Conservation (phyloP, 1,140 invertebrate species). For the Papilio glaucus region DNA sequence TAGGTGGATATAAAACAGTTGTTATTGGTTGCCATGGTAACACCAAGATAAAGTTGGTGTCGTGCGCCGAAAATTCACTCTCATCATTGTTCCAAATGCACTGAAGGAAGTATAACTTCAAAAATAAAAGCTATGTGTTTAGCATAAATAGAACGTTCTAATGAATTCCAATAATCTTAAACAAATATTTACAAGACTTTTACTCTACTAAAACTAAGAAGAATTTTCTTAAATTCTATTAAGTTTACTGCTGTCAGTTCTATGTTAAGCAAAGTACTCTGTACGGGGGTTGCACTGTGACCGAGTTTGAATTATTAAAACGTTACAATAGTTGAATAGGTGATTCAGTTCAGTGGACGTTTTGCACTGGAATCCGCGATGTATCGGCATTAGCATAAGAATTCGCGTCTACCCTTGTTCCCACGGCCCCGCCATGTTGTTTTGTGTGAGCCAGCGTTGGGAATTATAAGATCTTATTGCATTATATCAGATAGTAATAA, state of each 20-base stretch:
- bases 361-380: slow-evolving; percentile 67
- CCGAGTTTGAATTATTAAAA: slow-evolving; percentile 65
- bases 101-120: no score
- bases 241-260: not conserved
- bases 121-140: no score
- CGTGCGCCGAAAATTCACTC: no score
- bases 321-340: slow-evolving; percentile 60
- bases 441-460: slow-evolving; percentile 46
- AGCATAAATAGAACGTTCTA: not conserved
- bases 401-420: slow-evolving; percentile 57
- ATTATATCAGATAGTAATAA: slow-evolving; percentile 40
- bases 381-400: slow-evolving; percentile 70
- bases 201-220: not conserved
- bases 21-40: no score
- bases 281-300: slow-evolving; percentile 48
- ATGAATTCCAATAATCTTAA: not conserved
- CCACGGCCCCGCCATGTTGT: slow-evolving; percentile 58
- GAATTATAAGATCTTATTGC: slow-evolving; percentile 56
- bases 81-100: no score
- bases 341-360: slow-evolving; percentile 63
- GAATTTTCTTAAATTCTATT: not conserved
- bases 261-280: not conserved
- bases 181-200: no score
- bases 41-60: no score
- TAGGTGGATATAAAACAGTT: no score